These are phyloP conservation scores for Thermophis baileyi DNA, from an alignment of 2,113 vertebrate genomes.

Conservation along the genomic window DNA sequence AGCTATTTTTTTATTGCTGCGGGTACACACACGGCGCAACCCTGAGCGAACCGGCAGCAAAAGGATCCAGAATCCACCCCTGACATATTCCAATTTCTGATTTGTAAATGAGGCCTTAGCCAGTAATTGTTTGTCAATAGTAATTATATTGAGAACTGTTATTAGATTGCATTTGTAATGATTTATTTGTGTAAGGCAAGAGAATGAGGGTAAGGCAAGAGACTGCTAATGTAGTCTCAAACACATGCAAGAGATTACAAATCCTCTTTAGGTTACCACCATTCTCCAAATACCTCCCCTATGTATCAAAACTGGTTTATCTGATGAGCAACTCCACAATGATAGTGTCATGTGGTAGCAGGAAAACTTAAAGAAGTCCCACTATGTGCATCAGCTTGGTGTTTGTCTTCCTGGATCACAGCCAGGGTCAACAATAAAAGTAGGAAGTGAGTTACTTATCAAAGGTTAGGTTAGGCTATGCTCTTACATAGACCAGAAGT, in stretches of 20 bases:
- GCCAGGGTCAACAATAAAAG: background rate
- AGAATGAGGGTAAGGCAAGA: background rate
- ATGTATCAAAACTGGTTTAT: background rate
- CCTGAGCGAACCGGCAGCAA: too few species aligned
- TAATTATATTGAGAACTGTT: background rate
- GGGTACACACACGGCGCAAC: too few species aligned
- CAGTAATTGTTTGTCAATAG: background rate
- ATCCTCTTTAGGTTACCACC: background rate
- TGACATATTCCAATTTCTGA: background rate
- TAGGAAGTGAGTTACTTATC: background rate
- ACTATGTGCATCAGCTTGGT: background rate
- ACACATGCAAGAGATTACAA: background rate
- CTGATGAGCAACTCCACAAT: background rate
- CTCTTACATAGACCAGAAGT: background rate
- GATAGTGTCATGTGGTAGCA: background rate
- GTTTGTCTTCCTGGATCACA: background rate
- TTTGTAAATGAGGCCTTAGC: background rate
- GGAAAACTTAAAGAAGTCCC: background rate
- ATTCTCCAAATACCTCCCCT: background rate
- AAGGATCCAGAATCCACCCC: too few species aligned
- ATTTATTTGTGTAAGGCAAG: background rate
- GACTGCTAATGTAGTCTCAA: background rate
- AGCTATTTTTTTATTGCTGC: too few species aligned
- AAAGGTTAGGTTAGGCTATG: background rate
- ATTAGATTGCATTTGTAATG: background rate